These are phyloP conservation scores for Myiopsitta monachus DNA, from an alignment of 2,113 vertebrate genomes.

Conservation along the genomic window DNA sequence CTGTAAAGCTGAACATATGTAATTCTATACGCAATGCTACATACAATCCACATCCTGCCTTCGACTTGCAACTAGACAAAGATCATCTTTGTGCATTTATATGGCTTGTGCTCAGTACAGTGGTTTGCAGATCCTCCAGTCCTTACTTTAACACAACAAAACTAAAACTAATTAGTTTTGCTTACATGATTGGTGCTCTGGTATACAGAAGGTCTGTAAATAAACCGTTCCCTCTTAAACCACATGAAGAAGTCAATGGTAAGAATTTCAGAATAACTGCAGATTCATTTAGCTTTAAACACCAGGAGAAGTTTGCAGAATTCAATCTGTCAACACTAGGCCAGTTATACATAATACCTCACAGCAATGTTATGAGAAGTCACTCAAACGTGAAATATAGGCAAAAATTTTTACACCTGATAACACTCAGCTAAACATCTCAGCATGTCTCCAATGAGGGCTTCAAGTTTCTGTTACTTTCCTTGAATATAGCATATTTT, in stretches of 20 bases:
- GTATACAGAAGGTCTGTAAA: neutral
- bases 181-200: neutral
- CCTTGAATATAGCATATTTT: neutral
- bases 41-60: neutral
- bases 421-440: neutral
- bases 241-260: neutral
- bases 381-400: neutral
- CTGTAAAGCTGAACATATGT: slow-evolving; percentile 21
- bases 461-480: neutral
- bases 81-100: slow-evolving; percentile 33
- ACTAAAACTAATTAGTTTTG: neutral
- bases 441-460: neutral
- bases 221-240: neutral
- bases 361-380: neutral
- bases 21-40: slow-evolving; percentile 41
- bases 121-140: neutral
- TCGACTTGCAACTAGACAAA: slow-evolving; percentile 19
- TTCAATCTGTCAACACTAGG: neutral
- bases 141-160: neutral
- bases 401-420: neutral
- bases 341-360: neutral
- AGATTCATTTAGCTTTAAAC: neutral
- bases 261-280: neutral
- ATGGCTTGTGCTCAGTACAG: neutral
- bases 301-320: neutral